A percentile compares a stretch with the other conserved stretches of the same genome.
Evolutionary conservation across 1,140 invertebrate genomes (phyloP).

Genomic region (Drosophila funebris): DNA sequence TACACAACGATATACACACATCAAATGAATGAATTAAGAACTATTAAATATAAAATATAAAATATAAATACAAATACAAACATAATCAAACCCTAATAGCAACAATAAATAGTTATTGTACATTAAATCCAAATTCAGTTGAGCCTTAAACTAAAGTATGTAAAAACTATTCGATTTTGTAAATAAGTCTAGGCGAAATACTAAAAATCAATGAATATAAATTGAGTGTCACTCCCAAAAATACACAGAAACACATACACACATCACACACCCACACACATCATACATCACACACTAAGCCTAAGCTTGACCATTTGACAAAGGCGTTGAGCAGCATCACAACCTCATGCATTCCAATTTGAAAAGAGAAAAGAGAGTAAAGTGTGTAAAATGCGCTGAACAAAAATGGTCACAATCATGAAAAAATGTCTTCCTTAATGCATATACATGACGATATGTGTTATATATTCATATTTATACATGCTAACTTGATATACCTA

Average conservation of each 20-base stretch:
- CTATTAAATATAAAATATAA: no score
- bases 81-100: slow-evolving; percentile 4
- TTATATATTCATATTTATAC: slow-evolving; percentile 62
- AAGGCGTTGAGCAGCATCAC: neutral
- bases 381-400: slow-evolving; percentile 49
- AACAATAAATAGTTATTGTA: slow-evolving; percentile 37
- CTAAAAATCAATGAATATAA: slow-evolving; percentile 50
- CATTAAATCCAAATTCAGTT: slow-evolving; percentile 61
- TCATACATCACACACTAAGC: slow-evolving; percentile 55
- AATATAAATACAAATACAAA: slow-evolving; percentile 2
- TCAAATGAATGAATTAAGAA: no score
- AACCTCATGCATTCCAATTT: neutral
- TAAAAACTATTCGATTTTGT: slow-evolving; percentile 52
- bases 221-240: slow-evolving; percentile 39
- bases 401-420: slow-evolving; percentile 83
- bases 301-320: slow-evolving; percentile 73
- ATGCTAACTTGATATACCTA: slow-evolving; percentile 35
- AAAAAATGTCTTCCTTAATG: slow-evolving; percentile 84
- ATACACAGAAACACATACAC: slow-evolving; percentile 23
- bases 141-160: slow-evolving; percentile 56
- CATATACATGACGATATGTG: slow-evolving; percentile 77
- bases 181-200: slow-evolving; percentile 40
- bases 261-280: slow-evolving; percentile 27
- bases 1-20: slow-evolving; percentile 59
- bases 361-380: slow-evolving; percentile 29